Percentiles rank a stretch among this genome's conserved stretches.
phyloP scores from a whole-genome alignment of 2,113 vertebrate species.

The Cephalopholis sonnerati region DNA sequence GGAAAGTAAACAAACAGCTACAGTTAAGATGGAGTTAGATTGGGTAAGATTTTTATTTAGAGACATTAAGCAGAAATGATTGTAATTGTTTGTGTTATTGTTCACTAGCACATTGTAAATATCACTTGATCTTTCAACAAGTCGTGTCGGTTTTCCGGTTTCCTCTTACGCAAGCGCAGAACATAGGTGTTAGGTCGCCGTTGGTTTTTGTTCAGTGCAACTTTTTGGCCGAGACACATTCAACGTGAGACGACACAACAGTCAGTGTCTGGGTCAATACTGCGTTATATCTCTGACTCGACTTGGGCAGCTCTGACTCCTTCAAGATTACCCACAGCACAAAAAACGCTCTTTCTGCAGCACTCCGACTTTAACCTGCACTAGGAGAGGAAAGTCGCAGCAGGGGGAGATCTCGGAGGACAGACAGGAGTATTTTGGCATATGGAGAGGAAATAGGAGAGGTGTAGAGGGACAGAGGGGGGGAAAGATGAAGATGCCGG shows the following conservation, averaged over 20 bases:
- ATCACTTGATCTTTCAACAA: too few relatives aligned
- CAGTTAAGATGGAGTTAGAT: too few relatives aligned
- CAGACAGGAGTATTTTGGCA: constrained; percentile 44
- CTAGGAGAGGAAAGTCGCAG: constrained; percentile 14
- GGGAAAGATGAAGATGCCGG: neutral
- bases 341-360: neutral
- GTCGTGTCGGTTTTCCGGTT: too few relatives aligned
- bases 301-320: neutral
- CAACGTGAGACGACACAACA: neutral
- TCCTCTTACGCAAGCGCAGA: too few relatives aligned
- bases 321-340: constrained; percentile 11
- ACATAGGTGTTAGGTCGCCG: too few relatives aligned
- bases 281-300: neutral
- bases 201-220: too few relatives aligned
- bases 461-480: constrained; percentile 24
- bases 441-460: constrained; percentile 57
- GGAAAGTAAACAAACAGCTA: too few relatives aligned
- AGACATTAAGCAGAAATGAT: too few relatives aligned
- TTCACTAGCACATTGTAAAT: too few relatives aligned
- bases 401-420: constrained; percentile 11
- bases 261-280: constrained; percentile 1
- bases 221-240: too few relatives aligned
- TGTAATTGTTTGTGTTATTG: too few relatives aligned
- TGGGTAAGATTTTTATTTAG: too few relatives aligned
- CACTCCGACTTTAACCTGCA: constrained; percentile 21